These are phyloP conservation scores for Notolepis coatsorum DNA, from an alignment of 2,797 vertebrate species.

Conservation along the genomic window DNA sequence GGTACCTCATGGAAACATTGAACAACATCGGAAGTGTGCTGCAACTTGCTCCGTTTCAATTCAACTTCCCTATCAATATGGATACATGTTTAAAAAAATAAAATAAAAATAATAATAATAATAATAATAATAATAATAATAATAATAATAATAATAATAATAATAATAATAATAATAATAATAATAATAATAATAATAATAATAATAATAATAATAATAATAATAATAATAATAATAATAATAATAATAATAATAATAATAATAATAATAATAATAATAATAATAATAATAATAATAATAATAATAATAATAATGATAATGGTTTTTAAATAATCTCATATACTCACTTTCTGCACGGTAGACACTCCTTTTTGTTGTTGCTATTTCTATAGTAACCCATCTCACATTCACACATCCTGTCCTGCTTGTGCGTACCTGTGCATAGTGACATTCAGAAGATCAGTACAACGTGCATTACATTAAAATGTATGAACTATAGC, in stretches of 20 bases:
- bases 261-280: no score
- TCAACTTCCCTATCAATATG: conserved; percentile 68
- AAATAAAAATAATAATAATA: no score
- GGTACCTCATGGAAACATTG: conserved; percentile 51
- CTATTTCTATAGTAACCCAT: conserved; percentile 47
- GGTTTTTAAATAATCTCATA: no score
- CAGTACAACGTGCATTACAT: not conserved
- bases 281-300: no score
- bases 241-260: no score
- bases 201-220: no score
- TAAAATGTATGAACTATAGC: not conserved
- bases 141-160: no score
- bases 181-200: no score
- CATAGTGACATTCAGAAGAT: conserved; percentile 18
- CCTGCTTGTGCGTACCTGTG: conserved; percentile 53
- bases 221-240: no score
- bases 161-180: no score
- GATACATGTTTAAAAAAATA: conserved; percentile 33
- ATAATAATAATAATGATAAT: no score
- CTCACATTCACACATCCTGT: conserved; percentile 69
- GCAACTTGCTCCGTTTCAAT: conserved; percentile 53
- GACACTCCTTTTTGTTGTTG: conserved; percentile 46
- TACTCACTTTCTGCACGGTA: conserved; percentile 71
- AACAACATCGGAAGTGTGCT: conserved; percentile 12
- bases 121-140: no score